These are phyloP conservation scores for Dryococelus australis DNA, from an alignment of 2,888 invertebrate genomes.

Conservation along the genomic window DNA sequence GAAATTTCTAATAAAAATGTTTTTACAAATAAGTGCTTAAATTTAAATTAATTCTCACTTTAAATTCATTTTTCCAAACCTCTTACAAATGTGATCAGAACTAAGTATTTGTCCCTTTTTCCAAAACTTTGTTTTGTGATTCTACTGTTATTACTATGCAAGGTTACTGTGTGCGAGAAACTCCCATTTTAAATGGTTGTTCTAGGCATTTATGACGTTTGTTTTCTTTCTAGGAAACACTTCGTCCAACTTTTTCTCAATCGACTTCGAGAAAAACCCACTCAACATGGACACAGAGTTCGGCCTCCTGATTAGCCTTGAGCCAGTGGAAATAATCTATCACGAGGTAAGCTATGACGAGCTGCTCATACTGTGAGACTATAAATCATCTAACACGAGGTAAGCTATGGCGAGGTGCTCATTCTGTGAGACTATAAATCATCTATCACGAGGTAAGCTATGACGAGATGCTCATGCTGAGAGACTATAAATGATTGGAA, in stretches of 20 bases:
- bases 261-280: slow-evolving; percentile 78
- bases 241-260: slow-evolving; percentile 73
- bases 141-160: too few species aligned
- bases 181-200: too few species aligned
- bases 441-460: slow-evolving; percentile 76
- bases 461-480: too few species aligned
- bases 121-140: too few species aligned
- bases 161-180: too few species aligned
- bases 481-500: background rate
- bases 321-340: slow-evolving; percentile 79
- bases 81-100: too few species aligned
- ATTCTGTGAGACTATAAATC: slow-evolving; percentile 58
- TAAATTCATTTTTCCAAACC: too few species aligned
- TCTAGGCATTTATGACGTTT: too few species aligned
- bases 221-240: slow-evolving; percentile 61
- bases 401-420: slow-evolving; percentile 54
- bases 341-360: slow-evolving; percentile 67
- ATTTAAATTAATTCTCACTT: too few species aligned
- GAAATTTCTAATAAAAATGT: too few species aligned
- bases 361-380: background rate
- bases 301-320: slow-evolving; percentile 71
- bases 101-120: too few species aligned
- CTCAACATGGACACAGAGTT: slow-evolving; percentile 71
- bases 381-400: slow-evolving; percentile 76
- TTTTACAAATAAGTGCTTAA: too few species aligned